Conservation (phyloP, 2,888 invertebrate species). For the Mallateleia sp. region DNA sequence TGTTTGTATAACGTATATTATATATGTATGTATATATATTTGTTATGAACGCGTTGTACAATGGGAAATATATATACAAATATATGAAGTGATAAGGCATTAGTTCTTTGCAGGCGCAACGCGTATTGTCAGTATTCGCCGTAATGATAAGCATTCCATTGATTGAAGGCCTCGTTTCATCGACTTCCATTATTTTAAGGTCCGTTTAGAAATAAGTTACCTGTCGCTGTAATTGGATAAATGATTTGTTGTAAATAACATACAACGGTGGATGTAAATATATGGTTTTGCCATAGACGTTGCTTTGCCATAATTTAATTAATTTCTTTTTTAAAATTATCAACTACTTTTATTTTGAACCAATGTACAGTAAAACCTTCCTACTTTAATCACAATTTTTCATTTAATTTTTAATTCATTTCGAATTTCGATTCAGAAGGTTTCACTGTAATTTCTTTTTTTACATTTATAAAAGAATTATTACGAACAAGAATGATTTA, state of each 20-base stretch:
- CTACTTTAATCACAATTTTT: too few relatives aligned
- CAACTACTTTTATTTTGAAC: too few relatives aligned
- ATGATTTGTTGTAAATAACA: slow-evolving; percentile 72
- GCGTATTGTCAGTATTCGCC: slow-evolving; percentile 57
- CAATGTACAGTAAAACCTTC: too few relatives aligned
- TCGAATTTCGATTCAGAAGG: too few relatives aligned
- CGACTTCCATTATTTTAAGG: slow-evolving; percentile 71
- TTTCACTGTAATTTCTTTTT: too few relatives aligned
- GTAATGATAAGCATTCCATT: slow-evolving; percentile 60
- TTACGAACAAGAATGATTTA: too few relatives aligned
- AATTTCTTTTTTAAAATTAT: slow-evolving; percentile 2
- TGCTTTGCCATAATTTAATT: slow-evolving; percentile 55
- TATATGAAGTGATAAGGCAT: slow-evolving; percentile 45
- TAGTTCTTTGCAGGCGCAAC: slow-evolving; percentile 43
- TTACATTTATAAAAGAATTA: too few relatives aligned
- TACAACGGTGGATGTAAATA: slow-evolving; percentile 71
- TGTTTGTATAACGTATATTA: slow-evolving; percentile 36
- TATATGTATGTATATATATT: slow-evolving; percentile 54
- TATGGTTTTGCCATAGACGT: slow-evolving; percentile 71
- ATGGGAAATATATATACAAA: slow-evolving; percentile 59
- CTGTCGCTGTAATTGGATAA: slow-evolving; percentile 63
- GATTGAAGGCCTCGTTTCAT: slow-evolving; percentile 60
- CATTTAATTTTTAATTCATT: too few relatives aligned
- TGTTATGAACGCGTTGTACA: slow-evolving; percentile 6
- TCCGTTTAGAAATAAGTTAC: slow-evolving; percentile 71